Evolutionary conservation across 92 coral and sea anemone genomes (phyloP).

Genomic region (Isaurus tuberculatus): DNA sequence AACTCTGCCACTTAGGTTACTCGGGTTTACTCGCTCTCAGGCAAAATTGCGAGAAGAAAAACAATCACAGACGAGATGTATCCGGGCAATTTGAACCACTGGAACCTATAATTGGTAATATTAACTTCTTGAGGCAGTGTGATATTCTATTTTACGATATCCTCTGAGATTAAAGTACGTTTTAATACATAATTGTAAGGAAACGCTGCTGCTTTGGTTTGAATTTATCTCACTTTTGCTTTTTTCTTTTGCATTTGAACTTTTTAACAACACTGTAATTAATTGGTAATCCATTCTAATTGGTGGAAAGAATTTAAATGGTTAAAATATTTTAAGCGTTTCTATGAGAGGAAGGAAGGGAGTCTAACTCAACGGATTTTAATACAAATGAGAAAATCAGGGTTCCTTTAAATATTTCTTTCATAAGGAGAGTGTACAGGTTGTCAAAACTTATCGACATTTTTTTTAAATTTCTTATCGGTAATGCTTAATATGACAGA

Average conservation of each 20-base stretch:
- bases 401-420: too few relatives aligned
- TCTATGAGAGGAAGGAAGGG: too few relatives aligned
- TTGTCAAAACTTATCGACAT: too few relatives aligned
- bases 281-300: not conserved
- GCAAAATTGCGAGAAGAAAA: not conserved
- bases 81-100: not conserved
- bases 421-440: too few relatives aligned
- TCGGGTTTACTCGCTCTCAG: not conserved
- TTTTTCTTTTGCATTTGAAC: not conserved
- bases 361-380: too few relatives aligned
- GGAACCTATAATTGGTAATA: not conserved
- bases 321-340: too few relatives aligned
- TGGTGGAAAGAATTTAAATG: not conserved
- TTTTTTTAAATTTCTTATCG: too few relatives aligned
- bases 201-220: not conserved
- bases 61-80: not conserved
- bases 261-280: not conserved
- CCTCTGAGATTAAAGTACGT: not conserved
- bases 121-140: not conserved
- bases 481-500: too few relatives aligned
- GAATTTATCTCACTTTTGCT: not conserved
- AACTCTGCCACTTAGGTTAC: not conserved
- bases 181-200: not conserved
- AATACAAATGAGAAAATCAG: too few relatives aligned
- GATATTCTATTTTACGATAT: not conserved